Evolutionary conservation across 64 coral and sea anemone species (phyloP), one percentile per base, ranked within the genome.

Genomic region (Montipora cactus): DNA sequence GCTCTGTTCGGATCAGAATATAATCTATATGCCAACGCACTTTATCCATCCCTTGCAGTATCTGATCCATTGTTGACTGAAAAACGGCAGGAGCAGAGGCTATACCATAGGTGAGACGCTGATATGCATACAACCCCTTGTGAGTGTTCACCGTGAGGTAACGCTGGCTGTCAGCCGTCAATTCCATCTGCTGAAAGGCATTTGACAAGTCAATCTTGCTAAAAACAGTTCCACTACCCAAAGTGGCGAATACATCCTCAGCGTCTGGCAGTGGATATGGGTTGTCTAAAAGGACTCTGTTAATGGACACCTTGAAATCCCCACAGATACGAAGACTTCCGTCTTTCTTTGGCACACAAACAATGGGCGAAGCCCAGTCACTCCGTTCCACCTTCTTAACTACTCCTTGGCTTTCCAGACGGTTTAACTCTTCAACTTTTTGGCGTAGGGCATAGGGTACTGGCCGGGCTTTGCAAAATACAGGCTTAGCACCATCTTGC

Each of bases 11-110:
- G 58, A 90, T 83, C 49, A 95, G 76, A 79, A 78, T 95, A 37
- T 90, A 64, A 74, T 95, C 93, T 69, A 84, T 89, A 16, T 61
- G 80, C 19, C 79, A 82, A 25, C 58, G 46, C 46, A 84, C 80
- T 28, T 76, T 75, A 9, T 84, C 22, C 87, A 94, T 83, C 28
- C 87, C 93, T 72, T 90, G 50, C 20, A 90, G n/a, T 59, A 94
- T 94, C 52, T 92, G 90, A 75, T 92, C 81, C 81, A 92, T 47
- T 10, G 79, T 92, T 16, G 90, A 78, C 62, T 92, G 89, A 67
- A 92, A 86, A 15, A 92, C 28, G 9, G 71, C 90, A 58, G 90
- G 90, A 5, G 72, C 90, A 73, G 90, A 92, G 25, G 90, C 69
- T 10, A 83, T 84, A 21, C 50, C 79, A 84, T 82, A 92, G 47